Evolutionary conservation across 2,888 invertebrate genomes (phyloP), one percentile per base, ranked within the genome.

Genomic region (Apamea epomidion): DNA sequence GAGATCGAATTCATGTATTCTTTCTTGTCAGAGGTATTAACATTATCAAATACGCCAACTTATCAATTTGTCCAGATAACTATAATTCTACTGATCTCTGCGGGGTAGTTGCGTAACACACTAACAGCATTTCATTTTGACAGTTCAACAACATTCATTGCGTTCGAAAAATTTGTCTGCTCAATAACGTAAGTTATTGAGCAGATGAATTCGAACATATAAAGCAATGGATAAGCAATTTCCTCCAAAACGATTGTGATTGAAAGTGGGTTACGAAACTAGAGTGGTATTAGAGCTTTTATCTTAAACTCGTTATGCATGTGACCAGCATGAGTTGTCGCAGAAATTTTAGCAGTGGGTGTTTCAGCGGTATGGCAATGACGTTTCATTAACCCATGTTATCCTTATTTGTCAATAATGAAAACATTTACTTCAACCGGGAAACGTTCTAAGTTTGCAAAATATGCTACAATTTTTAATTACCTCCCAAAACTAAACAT

Each of bases 401-500:
- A 67, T 81, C 72, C 71, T 85, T 71, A 80, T 79, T 85, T 80
- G 85, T 69, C n/a, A 48, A 29, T 37, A 25, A 16, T 37, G 54
- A 78, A 62, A 79, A 64, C 45, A n/a, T 79, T 65, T 54, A 48
- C 45, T 48, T 10, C 68, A 48, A 48, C 18, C 2, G 7, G 25
- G 7, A 58, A 18, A 48, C 18, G 37, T 42, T 8, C n/a, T n/a
- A 21, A 16, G 25, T 64, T 69, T 70, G 21, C 48, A 25, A 37
- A 51, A 29, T 51, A 45, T 10, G 42, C 29, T 18, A 29, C 51
- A 64, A 25, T 18, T 5, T 14, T 29, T 51, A n/a, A 67, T 14
- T 10, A 16, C 2, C 81, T 18, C 10, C 29, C 12, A 10, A 32
- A 68, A 48, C 21, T 42, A 7, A n/a, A 69, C 1, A 32, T 25